Evolutionary conservation across 2,888 invertebrate species (phyloP).

Genomic region (Panopea generosa): DNA sequence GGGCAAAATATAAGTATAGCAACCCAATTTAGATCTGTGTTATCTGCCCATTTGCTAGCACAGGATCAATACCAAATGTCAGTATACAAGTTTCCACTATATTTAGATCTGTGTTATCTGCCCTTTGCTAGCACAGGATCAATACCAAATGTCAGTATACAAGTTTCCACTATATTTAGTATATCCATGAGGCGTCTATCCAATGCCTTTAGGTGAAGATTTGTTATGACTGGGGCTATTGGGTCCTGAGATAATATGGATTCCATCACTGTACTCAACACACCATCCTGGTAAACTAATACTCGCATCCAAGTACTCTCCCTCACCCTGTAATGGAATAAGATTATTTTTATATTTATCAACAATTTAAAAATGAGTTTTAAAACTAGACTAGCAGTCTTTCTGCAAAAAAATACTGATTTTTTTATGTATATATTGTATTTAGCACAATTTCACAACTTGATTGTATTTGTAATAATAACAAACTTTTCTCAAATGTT

Average conservation of each 20-base stretch:
- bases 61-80: slow-evolving; percentile 31
- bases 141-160: slow-evolving; percentile 62
- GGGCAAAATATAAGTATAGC: too few species aligned
- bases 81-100: too few species aligned
- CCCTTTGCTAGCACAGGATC: slow-evolving; percentile 25
- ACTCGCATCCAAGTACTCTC: slow-evolving; percentile 76
- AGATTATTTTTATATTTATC: too few species aligned
- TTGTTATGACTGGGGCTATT: slow-evolving; percentile 78
- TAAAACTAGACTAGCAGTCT: too few species aligned
- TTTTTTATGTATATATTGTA: too few species aligned
- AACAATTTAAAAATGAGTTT: too few species aligned
- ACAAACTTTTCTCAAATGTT: too few species aligned
- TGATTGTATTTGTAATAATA: too few species aligned
- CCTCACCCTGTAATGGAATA: slow-evolving; percentile 67
- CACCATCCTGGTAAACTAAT: slow-evolving; percentile 73
- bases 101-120: slow-evolving; percentile 5
- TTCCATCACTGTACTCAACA: slow-evolving; percentile 76
- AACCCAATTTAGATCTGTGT: background rate
- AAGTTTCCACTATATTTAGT: slow-evolving; percentile 68
- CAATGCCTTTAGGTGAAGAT: slow-evolving; percentile 78
- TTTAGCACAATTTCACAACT: too few species aligned
- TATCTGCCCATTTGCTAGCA: slow-evolving; percentile 25
- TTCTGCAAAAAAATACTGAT: too few species aligned
- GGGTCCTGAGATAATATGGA: slow-evolving; percentile 77
- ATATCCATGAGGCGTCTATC: slow-evolving; percentile 78